Percentiles rank a stretch among this genome's conserved stretches.
phyloP scores from a whole-genome alignment of 2,797 vertebrate species.

The Oreonectes daqikongensis region DNA sequence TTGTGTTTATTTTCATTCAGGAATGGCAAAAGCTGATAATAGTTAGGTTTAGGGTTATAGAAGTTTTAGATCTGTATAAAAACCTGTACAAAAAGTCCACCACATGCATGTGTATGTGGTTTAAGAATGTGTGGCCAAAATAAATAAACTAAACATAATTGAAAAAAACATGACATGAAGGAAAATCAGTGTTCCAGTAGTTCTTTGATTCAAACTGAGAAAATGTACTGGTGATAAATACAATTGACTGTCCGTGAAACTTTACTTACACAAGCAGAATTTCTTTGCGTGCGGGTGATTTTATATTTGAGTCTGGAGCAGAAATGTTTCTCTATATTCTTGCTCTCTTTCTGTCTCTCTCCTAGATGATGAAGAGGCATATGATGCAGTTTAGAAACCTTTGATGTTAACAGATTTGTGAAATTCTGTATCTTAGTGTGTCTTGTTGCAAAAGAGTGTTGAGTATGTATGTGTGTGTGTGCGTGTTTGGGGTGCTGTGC shows the following conservation, averaged over 20 bases:
- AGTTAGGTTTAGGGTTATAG: too few species aligned
- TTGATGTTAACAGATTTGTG: constrained; percentile 19
- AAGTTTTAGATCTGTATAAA: too few species aligned
- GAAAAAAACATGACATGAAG: background rate
- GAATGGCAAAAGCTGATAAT: too few species aligned
- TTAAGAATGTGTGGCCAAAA: background rate
- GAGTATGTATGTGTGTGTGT: background rate
- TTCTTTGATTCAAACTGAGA: background rate
- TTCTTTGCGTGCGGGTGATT: background rate
- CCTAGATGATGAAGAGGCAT: background rate
- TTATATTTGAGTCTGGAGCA: background rate
- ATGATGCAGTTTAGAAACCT: constrained; percentile 20
- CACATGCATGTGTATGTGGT: too few species aligned
- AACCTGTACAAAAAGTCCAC: too few species aligned
- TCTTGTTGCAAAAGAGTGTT: background rate
- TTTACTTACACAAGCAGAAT: background rate
- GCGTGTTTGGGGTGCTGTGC: background rate
- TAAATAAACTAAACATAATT: background rate
- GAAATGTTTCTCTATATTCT: background rate
- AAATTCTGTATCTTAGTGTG: constrained; percentile 1
- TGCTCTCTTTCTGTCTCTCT: background rate
- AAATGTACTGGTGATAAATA: background rate
- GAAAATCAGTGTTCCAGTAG: background rate
- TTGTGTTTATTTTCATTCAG: too few species aligned
- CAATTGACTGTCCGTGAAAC: background rate